These are phyloP conservation scores for Stenurella melanura DNA, from an alignment of 2,888 invertebrate genomes.

Conservation along the genomic window DNA sequence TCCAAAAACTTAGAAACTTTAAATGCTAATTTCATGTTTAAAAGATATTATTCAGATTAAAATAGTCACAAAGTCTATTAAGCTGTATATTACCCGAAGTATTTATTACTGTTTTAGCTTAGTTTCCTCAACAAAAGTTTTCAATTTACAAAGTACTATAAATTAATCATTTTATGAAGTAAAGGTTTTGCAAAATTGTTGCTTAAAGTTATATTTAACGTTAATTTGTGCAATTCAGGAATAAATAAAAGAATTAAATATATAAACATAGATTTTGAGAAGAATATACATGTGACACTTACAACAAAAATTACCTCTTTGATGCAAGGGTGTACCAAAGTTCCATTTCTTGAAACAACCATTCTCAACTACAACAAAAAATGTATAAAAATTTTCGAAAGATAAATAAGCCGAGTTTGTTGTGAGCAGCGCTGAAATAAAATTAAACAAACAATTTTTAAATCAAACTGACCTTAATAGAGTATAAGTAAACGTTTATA, in stretches of 20 bases:
- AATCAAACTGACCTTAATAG: constrained; percentile 30
- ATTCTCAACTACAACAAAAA: constrained; percentile 47
- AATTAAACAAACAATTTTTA: background rate
- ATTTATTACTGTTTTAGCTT: constrained; percentile 17
- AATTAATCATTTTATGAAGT: background rate
- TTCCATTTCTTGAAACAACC: constrained; percentile 60
- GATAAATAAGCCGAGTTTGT: background rate
- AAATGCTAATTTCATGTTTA: constrained; percentile 1
- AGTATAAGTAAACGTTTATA: background rate
- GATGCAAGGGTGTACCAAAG: constrained; percentile 61
- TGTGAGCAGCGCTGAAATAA: background rate
- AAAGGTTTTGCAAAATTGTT: background rate
- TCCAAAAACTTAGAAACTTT: background rate
- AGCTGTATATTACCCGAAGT: background rate
- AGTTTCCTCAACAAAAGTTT: background rate
- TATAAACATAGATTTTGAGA: background rate
- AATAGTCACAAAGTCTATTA: background rate
- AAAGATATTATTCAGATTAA: background rate
- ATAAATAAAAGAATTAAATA: background rate
- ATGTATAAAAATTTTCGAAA: background rate
- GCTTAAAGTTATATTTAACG: background rate
- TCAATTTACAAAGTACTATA: background rate
- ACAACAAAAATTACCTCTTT: constrained; percentile 66
- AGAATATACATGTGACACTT: constrained; percentile 55
- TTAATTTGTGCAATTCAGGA: background rate